Conservation (phyloP, 2,797 vertebrate species). For the Lepidocolaptes lacrymiger region DNA sequence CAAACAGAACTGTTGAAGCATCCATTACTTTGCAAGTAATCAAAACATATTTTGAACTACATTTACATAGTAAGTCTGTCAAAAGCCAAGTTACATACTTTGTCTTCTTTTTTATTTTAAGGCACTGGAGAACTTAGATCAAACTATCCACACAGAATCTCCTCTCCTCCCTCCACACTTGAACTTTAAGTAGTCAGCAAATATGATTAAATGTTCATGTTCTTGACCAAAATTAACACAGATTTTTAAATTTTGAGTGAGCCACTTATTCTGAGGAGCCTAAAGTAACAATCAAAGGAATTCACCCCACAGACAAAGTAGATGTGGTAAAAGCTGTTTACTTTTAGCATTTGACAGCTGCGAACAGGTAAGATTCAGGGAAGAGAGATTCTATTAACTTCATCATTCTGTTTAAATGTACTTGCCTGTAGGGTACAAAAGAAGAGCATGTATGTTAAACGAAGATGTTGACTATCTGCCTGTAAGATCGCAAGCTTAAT, state of each 20-base stretch:
- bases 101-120: not conserved
- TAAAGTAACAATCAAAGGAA: not conserved
- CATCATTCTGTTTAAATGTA: not conserved
- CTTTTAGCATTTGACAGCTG: not conserved
- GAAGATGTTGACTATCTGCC: not conserved
- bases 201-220: fast-evolving
- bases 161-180: not conserved
- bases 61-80: not conserved
- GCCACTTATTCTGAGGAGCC: not conserved
- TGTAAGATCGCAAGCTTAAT: not conserved
- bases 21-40: not conserved
- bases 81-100: not conserved
- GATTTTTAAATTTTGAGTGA: not conserved
- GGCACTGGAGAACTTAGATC: not conserved
- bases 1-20: not conserved
- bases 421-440: not conserved
- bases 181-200: not conserved
- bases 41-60: not conserved
- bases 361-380: not conserved
- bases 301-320: not conserved
- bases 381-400: not conserved
- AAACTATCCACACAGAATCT: not conserved
- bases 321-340: not conserved
- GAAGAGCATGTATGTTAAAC: not conserved
- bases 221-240: not conserved